Evolutionary conservation across 2,797 vertebrate genomes (phyloP).

Genomic region (Anabas testudineus): DNA sequence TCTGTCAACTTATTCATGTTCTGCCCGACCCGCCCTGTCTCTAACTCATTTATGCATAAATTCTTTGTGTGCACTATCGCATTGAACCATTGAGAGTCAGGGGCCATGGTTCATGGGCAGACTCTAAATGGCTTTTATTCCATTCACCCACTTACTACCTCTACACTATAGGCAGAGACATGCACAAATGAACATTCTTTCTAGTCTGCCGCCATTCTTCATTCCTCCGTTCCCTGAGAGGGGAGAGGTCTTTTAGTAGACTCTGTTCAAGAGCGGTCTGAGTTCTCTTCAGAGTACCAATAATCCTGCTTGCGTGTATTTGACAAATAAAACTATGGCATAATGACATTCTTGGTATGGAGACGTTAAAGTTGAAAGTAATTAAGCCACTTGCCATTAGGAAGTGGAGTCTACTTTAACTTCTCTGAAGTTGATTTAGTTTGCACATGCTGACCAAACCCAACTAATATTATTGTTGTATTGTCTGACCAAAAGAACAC

Average conservation of each 20-base stretch:
- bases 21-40: slow-evolving; percentile 64
- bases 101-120: slow-evolving; percentile 43
- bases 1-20: slow-evolving; percentile 72
- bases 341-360: slow-evolving; percentile 21
- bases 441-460: too few species aligned
- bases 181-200: slow-evolving; percentile 49
- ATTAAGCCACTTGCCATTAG: neutral
- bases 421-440: too few species aligned
- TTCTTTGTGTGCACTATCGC: slow-evolving; percentile 68
- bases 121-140: slow-evolving; percentile 51
- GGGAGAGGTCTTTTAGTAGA: slow-evolving; percentile 20
- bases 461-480: too few species aligned
- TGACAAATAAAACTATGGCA: slow-evolving; percentile 11
- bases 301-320: slow-evolving; percentile 2
- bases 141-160: slow-evolving; percentile 36
- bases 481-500: too few species aligned
- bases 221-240: slow-evolving; percentile 13
- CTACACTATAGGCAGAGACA: slow-evolving; percentile 45
- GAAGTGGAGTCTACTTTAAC: too few species aligned
- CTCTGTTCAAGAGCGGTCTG: slow-evolving; percentile 13
- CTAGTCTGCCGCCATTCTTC: slow-evolving; percentile 46
- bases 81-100: slow-evolving; percentile 54
- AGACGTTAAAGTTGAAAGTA: slow-evolving; percentile 15
- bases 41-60: slow-evolving; percentile 60
- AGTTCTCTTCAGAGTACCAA: slow-evolving; percentile 15